Evolutionary conservation across 2,113 vertebrate genomes (phyloP).

Genomic region (Pachypanchax playfairii): DNA sequence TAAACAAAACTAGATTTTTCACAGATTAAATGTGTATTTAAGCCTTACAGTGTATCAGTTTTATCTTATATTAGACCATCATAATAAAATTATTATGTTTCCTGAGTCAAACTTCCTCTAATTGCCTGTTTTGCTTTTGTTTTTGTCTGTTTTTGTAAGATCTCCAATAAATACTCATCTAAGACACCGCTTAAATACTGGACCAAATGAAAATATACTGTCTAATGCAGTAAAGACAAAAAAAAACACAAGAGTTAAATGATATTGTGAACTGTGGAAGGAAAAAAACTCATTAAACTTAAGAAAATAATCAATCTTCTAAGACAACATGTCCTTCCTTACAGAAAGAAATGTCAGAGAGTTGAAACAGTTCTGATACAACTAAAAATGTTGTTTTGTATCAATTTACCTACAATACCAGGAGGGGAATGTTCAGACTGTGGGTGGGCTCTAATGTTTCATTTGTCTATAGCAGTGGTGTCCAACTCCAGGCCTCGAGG

Average conservation of each 20-base stretch:
- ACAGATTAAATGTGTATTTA: conserved; percentile 1
- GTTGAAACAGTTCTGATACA: no score
- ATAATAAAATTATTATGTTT: no score
- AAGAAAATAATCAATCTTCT: neutral
- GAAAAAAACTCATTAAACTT: neutral
- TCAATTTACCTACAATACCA: neutral
- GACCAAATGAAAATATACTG: neutral
- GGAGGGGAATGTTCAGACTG: neutral
- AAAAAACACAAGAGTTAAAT: neutral
- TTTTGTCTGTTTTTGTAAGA: neutral
- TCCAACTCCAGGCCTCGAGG: no score
- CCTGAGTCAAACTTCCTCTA: no score
- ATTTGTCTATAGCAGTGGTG: no score
- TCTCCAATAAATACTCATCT: neutral
- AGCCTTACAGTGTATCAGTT: no score
- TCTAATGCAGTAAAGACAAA: neutral
- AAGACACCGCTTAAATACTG: neutral
- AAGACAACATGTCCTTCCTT: neutral
- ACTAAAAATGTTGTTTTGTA: neutral
- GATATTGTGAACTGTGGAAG: neutral
- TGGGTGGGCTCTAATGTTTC: neutral
- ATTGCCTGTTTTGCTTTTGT: neutral
- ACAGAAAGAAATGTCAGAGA: neutral
- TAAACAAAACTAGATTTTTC: neutral
- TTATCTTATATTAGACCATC: no score